Evolutionary conservation across 2,888 invertebrate genomes (phyloP).

Genomic region (Baronia brevicornis): DNA sequence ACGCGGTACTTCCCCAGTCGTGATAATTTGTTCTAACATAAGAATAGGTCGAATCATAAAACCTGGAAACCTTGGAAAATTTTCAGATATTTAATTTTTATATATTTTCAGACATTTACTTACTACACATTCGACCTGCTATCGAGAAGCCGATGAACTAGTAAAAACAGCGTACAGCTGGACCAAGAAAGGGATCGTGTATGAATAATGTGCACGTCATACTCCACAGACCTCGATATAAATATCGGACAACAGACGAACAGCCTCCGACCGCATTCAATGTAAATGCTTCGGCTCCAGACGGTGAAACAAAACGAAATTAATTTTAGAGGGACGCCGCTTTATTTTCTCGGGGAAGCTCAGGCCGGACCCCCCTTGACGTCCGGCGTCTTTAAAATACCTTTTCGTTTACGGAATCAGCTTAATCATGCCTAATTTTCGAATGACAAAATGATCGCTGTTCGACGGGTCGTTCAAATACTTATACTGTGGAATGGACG

Average conservation of each 20-base stretch:
- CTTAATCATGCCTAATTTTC: slow-evolving; percentile 47
- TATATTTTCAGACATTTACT: slow-evolving; percentile 7
- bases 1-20: too few species aligned
- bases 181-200: slow-evolving; percentile 50
- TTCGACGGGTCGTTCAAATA: slow-evolving; percentile 39
- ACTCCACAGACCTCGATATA: slow-evolving; percentile 65
- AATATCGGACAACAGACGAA: slow-evolving; percentile 66
- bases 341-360: slow-evolving; percentile 59
- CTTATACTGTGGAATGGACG: slow-evolving; percentile 21
- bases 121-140: slow-evolving; percentile 13
- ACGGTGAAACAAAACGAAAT: slow-evolving; percentile 73
- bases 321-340: slow-evolving; percentile 69
- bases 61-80: too few species aligned
- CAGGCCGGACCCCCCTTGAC: slow-evolving; percentile 65
- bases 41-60: too few species aligned
- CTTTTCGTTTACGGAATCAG: slow-evolving; percentile 48
- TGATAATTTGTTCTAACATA: too few species aligned
- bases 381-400: slow-evolving; percentile 53
- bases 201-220: slow-evolving; percentile 73
- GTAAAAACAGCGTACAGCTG: slow-evolving; percentile 69
- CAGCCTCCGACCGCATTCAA: slow-evolving; percentile 72
- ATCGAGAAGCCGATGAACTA: slow-evolving; percentile 57
- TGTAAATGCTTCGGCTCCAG: slow-evolving; percentile 70
- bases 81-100: too few species aligned
- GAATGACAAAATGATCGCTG: slow-evolving; percentile 54